Base-by-base conservation (phyloP, 2,888 invertebrate genomes). In the Pristionchus arcanus region DNA sequence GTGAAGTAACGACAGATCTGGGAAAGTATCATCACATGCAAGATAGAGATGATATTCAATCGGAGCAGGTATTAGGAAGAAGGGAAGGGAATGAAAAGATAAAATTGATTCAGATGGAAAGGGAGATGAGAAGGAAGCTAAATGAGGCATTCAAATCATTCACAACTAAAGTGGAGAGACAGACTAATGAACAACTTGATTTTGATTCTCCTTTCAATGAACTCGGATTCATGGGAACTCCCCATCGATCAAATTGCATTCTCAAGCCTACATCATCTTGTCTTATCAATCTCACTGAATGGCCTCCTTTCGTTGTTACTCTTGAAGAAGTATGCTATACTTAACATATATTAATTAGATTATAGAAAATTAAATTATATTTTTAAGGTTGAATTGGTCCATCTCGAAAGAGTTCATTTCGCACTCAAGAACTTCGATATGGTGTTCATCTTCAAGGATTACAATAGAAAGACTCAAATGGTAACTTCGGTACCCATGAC, bases 1-100 rank as follows among this genome's bases (percentile, higher is more conserved):
- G 99, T 94, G 99, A 99, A 96, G 98, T 99, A 90, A 99, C 99
- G 0, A 99, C 99, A 0, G 99, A 99, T 96, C 96, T 99, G 94
- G 99, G 99, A 81, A 99, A 99, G 96, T 98, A 99, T 95, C 99
- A 99, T 95, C 98, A 99, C 96, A 99, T 99, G 98, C 99, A 99
- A 95, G 99, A 99, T 96, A 96, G 99, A 77, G 99, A 99, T 96
- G 99, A 99, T 96, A 96, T 99, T 90, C 98, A 98, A 0, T 98
- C 99, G 13, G 99, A 99, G 96, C 99, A 99, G 96, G 96, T 96
- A 92, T 31, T 89, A 28, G 63, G 28, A 21, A 37, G 9, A 25
- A n/a, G 34, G 19, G 21, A 37, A n/a, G 2, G 37, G 74, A 25
- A 37, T 16, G 25, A 19, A n/a, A 28, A 53, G 28, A 16, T 0